Percentiles rank a stretch among this genome's conserved stretches.
These are phyloP conservation scores for Perodicticus potto DNA, from an alignment of 2,797 vertebrate species.

Conservation along the genomic window DNA sequence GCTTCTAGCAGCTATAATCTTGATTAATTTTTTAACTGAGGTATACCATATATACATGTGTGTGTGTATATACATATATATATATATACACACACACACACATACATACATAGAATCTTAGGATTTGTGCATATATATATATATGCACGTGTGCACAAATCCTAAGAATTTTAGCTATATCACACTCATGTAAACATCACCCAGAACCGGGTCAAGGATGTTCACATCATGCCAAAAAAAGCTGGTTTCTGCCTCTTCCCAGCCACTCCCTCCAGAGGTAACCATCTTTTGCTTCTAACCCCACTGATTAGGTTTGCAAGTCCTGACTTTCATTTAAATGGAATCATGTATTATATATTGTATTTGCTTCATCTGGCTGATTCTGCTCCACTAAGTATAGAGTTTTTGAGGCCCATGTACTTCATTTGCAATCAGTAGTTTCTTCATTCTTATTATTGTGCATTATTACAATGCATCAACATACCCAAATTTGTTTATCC, in stretches of 20 bases:
- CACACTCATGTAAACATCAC: not conserved
- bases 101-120: no score
- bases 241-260: not conserved
- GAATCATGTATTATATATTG: not conserved
- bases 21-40: not conserved
- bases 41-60: not conserved
- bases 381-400: not conserved
- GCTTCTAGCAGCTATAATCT: not conserved
- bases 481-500: conserved; percentile 43
- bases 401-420: conserved; percentile 18
- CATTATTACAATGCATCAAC: conserved; percentile 3
- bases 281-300: not conserved
- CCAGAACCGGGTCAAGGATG: not conserved
- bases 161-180: not conserved
- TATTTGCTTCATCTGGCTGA: not conserved
- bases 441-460: conserved; percentile 8
- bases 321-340: conserved; percentile 35
- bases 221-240: not conserved
- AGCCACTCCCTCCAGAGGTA: not conserved
- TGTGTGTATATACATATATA: not conserved
- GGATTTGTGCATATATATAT: no score
- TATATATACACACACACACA: no score
- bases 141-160: not conserved
- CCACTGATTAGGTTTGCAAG: not conserved
- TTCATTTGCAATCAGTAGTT: not conserved